These are phyloP conservation scores for Heteractis magnifica DNA, from an alignment of 92 coral and sea anemone genomes.

Conservation along the genomic window DNA sequence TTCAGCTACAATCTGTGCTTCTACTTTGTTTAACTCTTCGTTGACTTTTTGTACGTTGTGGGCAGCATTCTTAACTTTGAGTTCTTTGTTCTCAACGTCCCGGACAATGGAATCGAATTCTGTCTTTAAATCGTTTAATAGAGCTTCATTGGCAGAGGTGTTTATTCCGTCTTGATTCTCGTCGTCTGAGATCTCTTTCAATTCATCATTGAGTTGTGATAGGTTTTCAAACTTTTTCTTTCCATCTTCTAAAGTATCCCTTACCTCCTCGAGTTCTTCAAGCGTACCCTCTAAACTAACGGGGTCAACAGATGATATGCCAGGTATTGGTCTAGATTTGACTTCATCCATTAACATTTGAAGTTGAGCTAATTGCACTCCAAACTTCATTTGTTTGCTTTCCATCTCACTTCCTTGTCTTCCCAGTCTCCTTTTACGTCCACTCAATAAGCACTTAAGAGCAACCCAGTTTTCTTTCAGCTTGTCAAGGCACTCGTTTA, in stretches of 20 bases:
- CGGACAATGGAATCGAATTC: constrained; percentile 39
- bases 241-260: constrained; percentile 38
- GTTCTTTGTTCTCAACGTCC: constrained; percentile 31
- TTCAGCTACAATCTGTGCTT: constrained; percentile 27
- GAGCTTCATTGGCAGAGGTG: constrained; percentile 24
- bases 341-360: constrained; percentile 43
- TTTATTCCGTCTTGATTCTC: constrained; percentile 40
- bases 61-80: constrained; percentile 26
- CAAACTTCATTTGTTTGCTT: constrained; percentile 54
- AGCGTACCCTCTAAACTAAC: constrained; percentile 36
- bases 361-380: constrained; percentile 43
- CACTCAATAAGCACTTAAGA: constrained; percentile 49
- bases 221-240: constrained; percentile 50
- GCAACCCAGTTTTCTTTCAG: constrained; percentile 56
- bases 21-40: constrained; percentile 29
- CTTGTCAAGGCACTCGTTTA: constrained; percentile 46
- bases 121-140: constrained; percentile 31
- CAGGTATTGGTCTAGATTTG: constrained; percentile 24
- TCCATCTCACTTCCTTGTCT: constrained; percentile 63
- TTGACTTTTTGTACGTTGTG: constrained; percentile 31
- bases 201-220: constrained; percentile 48
- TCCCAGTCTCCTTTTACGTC: constrained; percentile 40
- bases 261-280: constrained; percentile 37
- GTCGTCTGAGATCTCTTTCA: constrained; percentile 31
- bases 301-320: constrained; percentile 24